These are phyloP conservation scores for Drosophila malerkotliana DNA, from an alignment of 1,140 invertebrate genomes.

Conservation along the genomic window DNA sequence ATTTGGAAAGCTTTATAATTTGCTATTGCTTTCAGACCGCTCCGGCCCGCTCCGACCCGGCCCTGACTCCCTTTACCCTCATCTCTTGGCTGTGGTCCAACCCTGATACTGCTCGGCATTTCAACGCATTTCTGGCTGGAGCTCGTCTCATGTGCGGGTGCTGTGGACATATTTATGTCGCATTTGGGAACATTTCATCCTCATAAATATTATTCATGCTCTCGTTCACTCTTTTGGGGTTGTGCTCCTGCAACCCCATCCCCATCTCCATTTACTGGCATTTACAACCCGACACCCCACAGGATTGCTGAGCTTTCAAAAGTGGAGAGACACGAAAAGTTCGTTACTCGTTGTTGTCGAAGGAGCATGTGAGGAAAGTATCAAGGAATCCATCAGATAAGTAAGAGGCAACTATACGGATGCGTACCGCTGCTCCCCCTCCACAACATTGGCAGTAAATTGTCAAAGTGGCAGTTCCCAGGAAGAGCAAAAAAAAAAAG, in stretches of 20 bases:
- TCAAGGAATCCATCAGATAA: constrained; percentile 78
- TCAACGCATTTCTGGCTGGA: constrained; percentile 71
- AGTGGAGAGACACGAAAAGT: constrained; percentile 61
- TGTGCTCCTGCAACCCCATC: constrained; percentile 11
- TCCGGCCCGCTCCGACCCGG: constrained; percentile 2
- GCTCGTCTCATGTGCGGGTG: constrained; percentile 75
- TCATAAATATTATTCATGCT: constrained; percentile 84
- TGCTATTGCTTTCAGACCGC: constrained; percentile 20
- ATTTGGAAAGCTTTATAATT: constrained; percentile 38
- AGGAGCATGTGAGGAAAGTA: constrained; percentile 64
- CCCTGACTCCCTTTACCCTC: not conserved
- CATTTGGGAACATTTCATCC: constrained; percentile 83
- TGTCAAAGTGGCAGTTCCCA: constrained; percentile 77
- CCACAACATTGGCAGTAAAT: constrained; percentile 72
- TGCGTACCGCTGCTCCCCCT: constrained; percentile 19
- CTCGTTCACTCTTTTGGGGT: constrained; percentile 67
- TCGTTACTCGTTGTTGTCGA: constrained; percentile 59
- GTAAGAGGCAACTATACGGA: constrained; percentile 42
- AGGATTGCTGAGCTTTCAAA: constrained; percentile 75
- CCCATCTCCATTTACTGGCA: not conserved
- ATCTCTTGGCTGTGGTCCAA: constrained; percentile 18
- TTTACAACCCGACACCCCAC: constrained; percentile 13
- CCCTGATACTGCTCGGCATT: constrained; percentile 39
- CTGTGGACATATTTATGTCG: constrained; percentile 84
- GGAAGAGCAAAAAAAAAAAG: constrained; percentile 18